Evolutionary conservation across 2,888 invertebrate genomes (phyloP).

Genomic region (Deladenus siricidicola): DNA sequence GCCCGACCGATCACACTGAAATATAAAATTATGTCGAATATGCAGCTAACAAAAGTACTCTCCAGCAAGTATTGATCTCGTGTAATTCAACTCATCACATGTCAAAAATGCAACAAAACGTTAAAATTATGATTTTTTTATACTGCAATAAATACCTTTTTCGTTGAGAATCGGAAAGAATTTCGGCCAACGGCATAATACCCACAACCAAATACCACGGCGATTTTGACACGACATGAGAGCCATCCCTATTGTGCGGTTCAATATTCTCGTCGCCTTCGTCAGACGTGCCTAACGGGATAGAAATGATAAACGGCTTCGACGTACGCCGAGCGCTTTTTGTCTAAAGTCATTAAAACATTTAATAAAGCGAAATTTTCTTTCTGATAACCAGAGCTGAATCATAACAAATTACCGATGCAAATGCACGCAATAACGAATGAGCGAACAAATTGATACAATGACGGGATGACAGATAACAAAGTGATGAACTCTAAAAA

Average conservation of each 20-base stretch:
- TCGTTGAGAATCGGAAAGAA: conserved; percentile 11
- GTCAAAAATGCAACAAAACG: background rate
- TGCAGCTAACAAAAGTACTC: no score
- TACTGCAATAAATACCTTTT: conserved; percentile 16
- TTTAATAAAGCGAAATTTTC: no score
- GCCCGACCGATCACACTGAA: conserved; percentile 18
- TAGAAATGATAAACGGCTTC: conserved; percentile 15
- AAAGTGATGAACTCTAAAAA: conserved; percentile 5
- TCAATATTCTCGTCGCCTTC: background rate
- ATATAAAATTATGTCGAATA: background rate
- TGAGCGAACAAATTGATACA: conserved; percentile 12
- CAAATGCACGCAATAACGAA: conserved; percentile 12
- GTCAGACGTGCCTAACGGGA: conserved; percentile 1
- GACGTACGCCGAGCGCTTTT: conserved; percentile 6
- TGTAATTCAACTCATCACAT: background rate
- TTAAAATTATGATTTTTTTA: no score
- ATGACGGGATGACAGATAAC: conserved; percentile 11
- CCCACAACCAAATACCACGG: conserved; percentile 12
- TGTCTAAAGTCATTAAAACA: conserved; percentile 5
- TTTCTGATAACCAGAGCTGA: no score
- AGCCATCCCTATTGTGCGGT: background rate
- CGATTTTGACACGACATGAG: background rate
- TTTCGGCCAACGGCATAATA: conserved; percentile 17
- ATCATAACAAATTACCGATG: conserved; percentile 6
- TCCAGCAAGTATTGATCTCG: background rate